phyloP scores from a whole-genome alignment of 2,797 vertebrate species.

The Chaetophractus vellerosus region DNA sequence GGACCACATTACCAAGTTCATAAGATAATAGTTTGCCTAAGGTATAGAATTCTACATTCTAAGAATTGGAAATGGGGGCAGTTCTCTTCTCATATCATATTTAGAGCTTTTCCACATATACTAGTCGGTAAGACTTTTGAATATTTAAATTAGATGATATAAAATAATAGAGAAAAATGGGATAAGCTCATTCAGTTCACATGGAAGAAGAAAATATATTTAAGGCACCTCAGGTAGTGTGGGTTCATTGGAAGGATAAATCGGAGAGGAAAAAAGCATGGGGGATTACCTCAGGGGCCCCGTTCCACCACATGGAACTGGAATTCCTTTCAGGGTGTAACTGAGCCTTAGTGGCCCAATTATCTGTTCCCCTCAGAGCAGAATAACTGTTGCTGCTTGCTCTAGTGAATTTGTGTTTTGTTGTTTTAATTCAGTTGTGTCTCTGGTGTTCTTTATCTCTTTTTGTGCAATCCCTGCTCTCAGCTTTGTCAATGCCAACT shows the following conservation, averaged over 20 bases:
- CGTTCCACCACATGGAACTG: neutral
- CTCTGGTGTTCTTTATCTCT: neutral
- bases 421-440: neutral
- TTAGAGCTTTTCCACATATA: neutral
- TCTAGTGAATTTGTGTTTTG: neutral
- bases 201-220: neutral
- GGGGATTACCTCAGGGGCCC: neutral
- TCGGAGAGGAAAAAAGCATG: no score
- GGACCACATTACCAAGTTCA: neutral
- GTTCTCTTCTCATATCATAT: neutral
- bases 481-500: neutral
- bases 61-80: neutral
- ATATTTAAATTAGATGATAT: neutral
- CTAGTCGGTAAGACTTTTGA: neutral
- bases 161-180: neutral
- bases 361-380: neutral
- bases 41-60: neutral
- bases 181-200: neutral
- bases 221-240: neutral
- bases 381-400: neutral
- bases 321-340: neutral
- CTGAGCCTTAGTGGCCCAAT: no score
- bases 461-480: neutral
- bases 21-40: neutral
- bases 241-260: neutral